Evolutionary conservation across 2,888 invertebrate genomes (phyloP).

Genomic region (Ctenicera cuprea): DNA sequence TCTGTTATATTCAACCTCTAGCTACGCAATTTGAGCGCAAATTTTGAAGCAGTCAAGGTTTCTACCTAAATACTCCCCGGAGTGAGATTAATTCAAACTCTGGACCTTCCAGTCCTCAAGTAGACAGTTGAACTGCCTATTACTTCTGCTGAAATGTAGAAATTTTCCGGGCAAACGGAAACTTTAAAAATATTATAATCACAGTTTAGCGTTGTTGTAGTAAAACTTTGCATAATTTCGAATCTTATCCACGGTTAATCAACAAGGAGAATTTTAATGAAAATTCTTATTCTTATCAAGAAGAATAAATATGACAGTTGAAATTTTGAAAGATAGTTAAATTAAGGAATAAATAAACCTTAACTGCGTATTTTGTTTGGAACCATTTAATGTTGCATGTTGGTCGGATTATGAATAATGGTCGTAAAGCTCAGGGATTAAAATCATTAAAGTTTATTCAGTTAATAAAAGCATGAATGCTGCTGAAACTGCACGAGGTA

Average conservation of each 20-base stretch:
- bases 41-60: slow-evolving; percentile 44
- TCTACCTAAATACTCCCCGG: slow-evolving; percentile 40
- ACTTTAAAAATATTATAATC: slow-evolving; percentile 1
- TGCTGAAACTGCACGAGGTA: slow-evolving; percentile 10
- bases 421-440: slow-evolving; percentile 10
- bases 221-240: no score
- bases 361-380: no score
- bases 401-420: slow-evolving; percentile 15
- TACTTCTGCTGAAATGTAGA: slow-evolving; percentile 10
- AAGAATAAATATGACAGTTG: not conserved
- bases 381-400: not conserved
- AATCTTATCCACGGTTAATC: not conserved
- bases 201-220: not conserved
- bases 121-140: slow-evolving; percentile 30
- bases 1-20: slow-evolving; percentile 40
- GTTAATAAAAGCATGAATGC: slow-evolving; percentile 14
- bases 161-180: not conserved
- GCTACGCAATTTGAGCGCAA: slow-evolving; percentile 43
- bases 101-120: slow-evolving; percentile 30
- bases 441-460: slow-evolving; percentile 26
- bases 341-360: no score
- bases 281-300: slow-evolving; percentile 1
- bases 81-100: slow-evolving; percentile 41
- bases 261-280: slow-evolving; percentile 5
- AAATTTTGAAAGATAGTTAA: not conserved